Base-by-base conservation (phyloP, 2,113 vertebrate genomes). In the Pungitius pungitius region DNA sequence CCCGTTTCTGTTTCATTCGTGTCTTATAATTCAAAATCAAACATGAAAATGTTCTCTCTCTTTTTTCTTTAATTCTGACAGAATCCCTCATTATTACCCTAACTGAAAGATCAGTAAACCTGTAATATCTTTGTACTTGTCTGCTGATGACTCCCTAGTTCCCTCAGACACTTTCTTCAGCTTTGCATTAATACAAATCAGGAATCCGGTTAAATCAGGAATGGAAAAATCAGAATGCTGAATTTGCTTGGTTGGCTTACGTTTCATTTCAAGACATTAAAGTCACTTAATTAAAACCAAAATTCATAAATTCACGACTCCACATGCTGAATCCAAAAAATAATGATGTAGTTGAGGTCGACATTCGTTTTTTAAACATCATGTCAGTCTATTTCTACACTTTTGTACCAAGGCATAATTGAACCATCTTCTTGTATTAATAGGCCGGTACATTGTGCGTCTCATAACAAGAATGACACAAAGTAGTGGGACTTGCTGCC, bases 391-490 rank as follows among this genome's bases (percentile, higher is more conserved):
- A 33, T 12, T 35, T 66, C 14, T 49, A 24, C 4, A 5, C 6
- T 42, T 75, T 43, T 37, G 22, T 14, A 55, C 26, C 56, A 63
- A 35, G 52, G 6, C 18, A 20, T 64, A 75, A 82, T 65, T 75
- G 27, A 56, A 51, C 15, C 30, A 24, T 67, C 13, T 67, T 69
- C n/a, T 22, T n/a, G 20, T 54, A 45, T 35, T 74, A 62, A 85
- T 51, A 24, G 39, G 73, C 22, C 67, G 4, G 3, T 81, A 58
- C 17, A 66, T 78, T 67, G 77, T 70, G 52, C 24, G 56, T 37
- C 73, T 85, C 55, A 81, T 90, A 73, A 77, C 26, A 3, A 57
- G 1, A 82, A 75, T 80, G 73, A 75, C 77, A 82, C 56, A 88
- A 82, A 87, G 62, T 69, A 69, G 54, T 68, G 75, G 37, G 70